phyloP scores from a whole-genome alignment of 2,797 vertebrate genomes.

The Natrix natrix region DNA sequence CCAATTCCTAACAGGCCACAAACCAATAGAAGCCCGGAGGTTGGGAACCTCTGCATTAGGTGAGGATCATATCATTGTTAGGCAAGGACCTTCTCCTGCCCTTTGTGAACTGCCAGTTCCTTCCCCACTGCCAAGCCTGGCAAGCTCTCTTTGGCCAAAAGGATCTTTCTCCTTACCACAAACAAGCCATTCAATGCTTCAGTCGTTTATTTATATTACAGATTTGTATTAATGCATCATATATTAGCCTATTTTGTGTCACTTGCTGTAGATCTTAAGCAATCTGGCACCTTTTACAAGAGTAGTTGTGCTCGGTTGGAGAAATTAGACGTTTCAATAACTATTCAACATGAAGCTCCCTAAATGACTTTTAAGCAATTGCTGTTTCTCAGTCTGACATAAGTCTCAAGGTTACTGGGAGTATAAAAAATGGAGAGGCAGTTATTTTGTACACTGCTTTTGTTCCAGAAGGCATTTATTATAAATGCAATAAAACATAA shows the following conservation, averaged over 20 bases:
- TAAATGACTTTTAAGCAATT: neutral
- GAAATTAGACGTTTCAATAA: neutral
- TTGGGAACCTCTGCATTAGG: neutral
- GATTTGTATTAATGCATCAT: neutral
- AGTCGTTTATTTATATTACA: neutral
- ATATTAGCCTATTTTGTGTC: neutral
- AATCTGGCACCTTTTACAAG: neutral
- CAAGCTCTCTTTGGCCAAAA: neutral
- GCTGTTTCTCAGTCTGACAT: neutral
- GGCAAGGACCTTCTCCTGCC: neutral
- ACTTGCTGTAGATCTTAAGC: neutral
- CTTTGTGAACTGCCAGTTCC: neutral
- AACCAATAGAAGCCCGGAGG: neutral
- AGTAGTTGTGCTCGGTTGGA: neutral
- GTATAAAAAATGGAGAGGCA: neutral
- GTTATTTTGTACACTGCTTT: neutral
- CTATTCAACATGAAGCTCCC: neutral
- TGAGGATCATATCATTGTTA: neutral
- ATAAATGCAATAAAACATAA: neutral
- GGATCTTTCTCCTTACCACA: neutral
- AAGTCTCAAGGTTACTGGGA: neutral
- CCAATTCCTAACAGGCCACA: neutral
- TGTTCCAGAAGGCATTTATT: neutral
- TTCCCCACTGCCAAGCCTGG: neutral
- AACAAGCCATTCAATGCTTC: neutral